These are phyloP conservation scores for Liparis tanakae DNA, from an alignment of 2,797 vertebrate genomes.

Conservation along the genomic window DNA sequence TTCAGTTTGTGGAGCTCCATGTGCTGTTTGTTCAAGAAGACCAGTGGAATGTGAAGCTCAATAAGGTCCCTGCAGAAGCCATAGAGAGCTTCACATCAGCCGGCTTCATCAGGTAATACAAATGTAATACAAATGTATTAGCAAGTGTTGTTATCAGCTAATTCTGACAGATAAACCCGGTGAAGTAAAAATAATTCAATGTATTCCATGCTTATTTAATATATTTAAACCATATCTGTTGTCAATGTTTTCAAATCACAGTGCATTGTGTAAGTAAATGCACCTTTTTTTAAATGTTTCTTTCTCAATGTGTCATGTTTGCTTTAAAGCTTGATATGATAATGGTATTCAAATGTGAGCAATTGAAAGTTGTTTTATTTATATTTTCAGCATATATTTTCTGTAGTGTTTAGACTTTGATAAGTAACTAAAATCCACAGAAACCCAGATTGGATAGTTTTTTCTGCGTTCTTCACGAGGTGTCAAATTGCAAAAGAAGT, in stretches of 20 bases:
- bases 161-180: not conserved
- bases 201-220: not conserved
- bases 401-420: not conserved
- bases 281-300: not conserved
- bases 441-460: not conserved
- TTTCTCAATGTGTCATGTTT: not conserved
- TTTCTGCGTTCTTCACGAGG: not conserved
- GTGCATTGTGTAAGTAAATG: not conserved
- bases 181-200: conserved; percentile 3
- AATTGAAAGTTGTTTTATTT: not conserved
- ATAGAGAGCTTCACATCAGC: conserved; percentile 89
- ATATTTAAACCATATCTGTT: not conserved
- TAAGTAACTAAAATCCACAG: not conserved
- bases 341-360: not conserved
- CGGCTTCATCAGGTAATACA: conserved; percentile 90
- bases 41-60: conserved; percentile 91
- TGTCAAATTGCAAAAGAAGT: not conserved
- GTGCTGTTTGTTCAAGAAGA: conserved; percentile 91
- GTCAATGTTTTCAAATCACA: not conserved
- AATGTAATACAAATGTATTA: not conserved
- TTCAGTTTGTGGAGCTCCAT: conserved; percentile 92
- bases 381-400: not conserved
- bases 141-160: not conserved
- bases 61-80: conserved; percentile 88
- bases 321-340: not conserved